phyloP scores from a whole-genome alignment of 53 echinoderm and acorn worm genomes.

The Echinometra lucunter region DNA sequence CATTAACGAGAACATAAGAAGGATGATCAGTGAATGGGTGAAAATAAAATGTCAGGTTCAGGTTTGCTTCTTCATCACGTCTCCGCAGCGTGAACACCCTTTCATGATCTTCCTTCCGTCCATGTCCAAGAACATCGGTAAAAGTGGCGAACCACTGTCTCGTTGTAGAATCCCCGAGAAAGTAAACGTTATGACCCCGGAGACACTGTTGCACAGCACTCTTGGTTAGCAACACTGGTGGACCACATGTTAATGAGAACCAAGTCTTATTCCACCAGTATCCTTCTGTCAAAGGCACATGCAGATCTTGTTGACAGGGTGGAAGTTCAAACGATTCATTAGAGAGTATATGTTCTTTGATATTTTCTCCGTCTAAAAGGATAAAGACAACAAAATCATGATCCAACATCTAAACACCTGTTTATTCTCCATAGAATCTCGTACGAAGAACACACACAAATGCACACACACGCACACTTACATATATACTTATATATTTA shows the following conservation, averaged over 20 bases:
- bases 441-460: no score
- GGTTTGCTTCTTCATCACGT: background rate
- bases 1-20: constrained; percentile 42
- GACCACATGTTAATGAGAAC: constrained; percentile 69
- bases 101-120: constrained; percentile 21
- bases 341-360: no score
- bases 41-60: constrained; percentile 66
- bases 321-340: constrained; percentile 2
- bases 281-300: constrained; percentile 66
- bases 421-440: no score
- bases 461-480: no score
- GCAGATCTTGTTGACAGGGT: constrained; percentile 56
- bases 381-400: no score
- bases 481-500: no score
- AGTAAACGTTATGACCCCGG: constrained; percentile 19
- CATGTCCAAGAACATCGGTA: background rate
- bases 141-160: constrained; percentile 65
- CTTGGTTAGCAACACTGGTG: background rate
- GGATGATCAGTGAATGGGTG: constrained; percentile 70
- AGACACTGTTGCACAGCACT: constrained; percentile 29
- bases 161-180: constrained; percentile 75
- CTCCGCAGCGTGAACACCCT: constrained; percentile 34
- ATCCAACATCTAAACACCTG: no score
- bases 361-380: no score
- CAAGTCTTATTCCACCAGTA: constrained; percentile 75